phyloP scores from a whole-genome alignment of 37 sponge, comb jelly and placozoan genomes.

The Lycopodina hypogea region DNA sequence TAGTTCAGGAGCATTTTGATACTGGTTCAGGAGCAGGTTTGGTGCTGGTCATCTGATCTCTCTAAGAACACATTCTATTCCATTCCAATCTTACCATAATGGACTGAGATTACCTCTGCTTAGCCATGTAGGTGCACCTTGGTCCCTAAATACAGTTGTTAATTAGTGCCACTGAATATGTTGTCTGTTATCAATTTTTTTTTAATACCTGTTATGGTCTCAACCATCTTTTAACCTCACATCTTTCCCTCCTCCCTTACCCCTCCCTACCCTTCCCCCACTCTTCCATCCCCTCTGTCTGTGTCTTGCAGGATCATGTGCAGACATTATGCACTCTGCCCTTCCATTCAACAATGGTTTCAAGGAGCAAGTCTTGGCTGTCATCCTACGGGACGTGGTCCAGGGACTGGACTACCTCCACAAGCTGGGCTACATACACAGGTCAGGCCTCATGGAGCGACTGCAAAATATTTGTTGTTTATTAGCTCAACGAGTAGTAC shows the following conservation, averaged over 20 bases:
- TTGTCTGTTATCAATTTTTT: too few relatives aligned
- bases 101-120: too few relatives aligned
- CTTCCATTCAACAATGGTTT: slow-evolving; percentile 72
- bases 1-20: too few relatives aligned
- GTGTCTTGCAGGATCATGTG: slow-evolving; percentile 65
- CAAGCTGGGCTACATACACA: slow-evolving; percentile 52
- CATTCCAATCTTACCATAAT: too few relatives aligned
- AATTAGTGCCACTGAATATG: too few relatives aligned
- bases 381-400: slow-evolving; percentile 65
- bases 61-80: too few relatives aligned
- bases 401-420: slow-evolving; percentile 70
- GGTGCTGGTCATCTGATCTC: too few relatives aligned
- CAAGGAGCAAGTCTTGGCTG: slow-evolving; percentile 53
- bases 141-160: too few relatives aligned
- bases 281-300: not conserved
- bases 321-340: slow-evolving; percentile 85
- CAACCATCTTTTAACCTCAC: not conserved
- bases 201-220: too few relatives aligned
- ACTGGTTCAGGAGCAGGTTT: too few relatives aligned
- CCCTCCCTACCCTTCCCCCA: not conserved
- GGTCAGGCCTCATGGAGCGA: slow-evolving; percentile 4
- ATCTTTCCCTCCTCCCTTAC: slow-evolving; percentile 2
- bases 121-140: too few relatives aligned
- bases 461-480: not conserved
- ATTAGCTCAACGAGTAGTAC: not conserved